Evolutionary conservation across 2,888 invertebrate genomes (phyloP).

Genomic region (Eupithecia pulchellata): DNA sequence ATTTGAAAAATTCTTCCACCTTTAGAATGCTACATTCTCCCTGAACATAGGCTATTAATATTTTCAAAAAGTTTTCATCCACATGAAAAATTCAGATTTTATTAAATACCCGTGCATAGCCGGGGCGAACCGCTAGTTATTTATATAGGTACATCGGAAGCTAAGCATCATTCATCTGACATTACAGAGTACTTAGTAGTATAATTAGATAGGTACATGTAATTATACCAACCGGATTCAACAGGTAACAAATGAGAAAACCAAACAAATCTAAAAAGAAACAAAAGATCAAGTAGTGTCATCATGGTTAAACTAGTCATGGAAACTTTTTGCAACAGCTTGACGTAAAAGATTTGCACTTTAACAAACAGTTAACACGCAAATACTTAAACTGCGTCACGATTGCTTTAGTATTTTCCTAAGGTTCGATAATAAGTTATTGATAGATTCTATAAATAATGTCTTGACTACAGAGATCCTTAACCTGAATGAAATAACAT

Average conservation of each 20-base stretch:
- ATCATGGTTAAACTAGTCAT: constrained; percentile 19
- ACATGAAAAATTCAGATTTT: too few relatives aligned
- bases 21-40: too few relatives aligned
- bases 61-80: too few relatives aligned
- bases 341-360: constrained; percentile 15
- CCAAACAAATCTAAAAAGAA: not conserved
- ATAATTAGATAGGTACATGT: too few relatives aligned
- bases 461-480: not conserved
- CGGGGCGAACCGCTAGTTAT: too few relatives aligned
- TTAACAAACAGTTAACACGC: constrained; percentile 16
- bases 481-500: not conserved
- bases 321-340: constrained; percentile 22
- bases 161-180: not conserved
- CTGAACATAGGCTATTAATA: too few relatives aligned
- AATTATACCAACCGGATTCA: constrained; percentile 8
- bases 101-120: too few relatives aligned
- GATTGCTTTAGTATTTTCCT: constrained; percentile 1
- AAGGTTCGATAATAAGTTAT: not conserved
- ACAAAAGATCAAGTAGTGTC: constrained; percentile 9
- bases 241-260: not conserved
- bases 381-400: constrained; percentile 10
- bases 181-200: not conserved
- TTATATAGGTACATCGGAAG: too few relatives aligned
- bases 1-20: too few relatives aligned
- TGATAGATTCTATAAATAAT: not conserved